These are phyloP conservation scores for Halocaridina rubra DNA, from an alignment of 2,888 invertebrate genomes.

Conservation along the genomic window DNA sequence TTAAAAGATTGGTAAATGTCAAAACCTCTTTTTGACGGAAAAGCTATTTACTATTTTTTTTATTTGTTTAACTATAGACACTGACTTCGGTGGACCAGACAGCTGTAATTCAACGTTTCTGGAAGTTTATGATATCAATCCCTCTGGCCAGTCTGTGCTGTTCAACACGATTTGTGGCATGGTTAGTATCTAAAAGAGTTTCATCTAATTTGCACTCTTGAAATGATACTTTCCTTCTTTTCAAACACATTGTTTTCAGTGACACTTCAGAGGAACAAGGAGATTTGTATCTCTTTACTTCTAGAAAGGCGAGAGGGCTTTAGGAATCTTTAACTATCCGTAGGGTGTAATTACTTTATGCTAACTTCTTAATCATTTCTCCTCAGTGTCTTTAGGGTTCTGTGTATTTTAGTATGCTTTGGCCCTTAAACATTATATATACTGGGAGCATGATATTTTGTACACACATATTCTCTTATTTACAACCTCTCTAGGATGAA, in stretches of 20 bases:
- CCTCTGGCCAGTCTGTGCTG: not conserved
- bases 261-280: not conserved
- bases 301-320: not conserved
- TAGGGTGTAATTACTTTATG: too few species aligned
- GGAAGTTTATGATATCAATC: slow-evolving; percentile 50
- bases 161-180: slow-evolving; percentile 43
- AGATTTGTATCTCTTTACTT: not conserved
- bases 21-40: not conserved
- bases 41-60: slow-evolving; percentile 15
- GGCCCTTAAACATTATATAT: too few species aligned
- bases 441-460: too few species aligned
- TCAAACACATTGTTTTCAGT: too few species aligned
- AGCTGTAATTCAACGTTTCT: slow-evolving; percentile 59
- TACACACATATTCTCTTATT: too few species aligned
- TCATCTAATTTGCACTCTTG: not conserved
- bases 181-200: slow-evolving; percentile 9
- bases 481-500: too few species aligned
- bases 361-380: too few species aligned
- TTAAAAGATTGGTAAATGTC: too few species aligned
- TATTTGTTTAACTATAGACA: not conserved
- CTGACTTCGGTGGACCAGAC: slow-evolving; percentile 37
- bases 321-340: not conserved
- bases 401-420: too few species aligned
- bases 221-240: too few species aligned
- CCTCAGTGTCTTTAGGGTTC: too few species aligned